A percentile compares a stretch with the other conserved stretches of the same genome.
These are phyloP conservation scores for Zhuqinia jingwanae DNA, from an alignment of 2,888 invertebrate genomes.

Conservation along the genomic window DNA sequence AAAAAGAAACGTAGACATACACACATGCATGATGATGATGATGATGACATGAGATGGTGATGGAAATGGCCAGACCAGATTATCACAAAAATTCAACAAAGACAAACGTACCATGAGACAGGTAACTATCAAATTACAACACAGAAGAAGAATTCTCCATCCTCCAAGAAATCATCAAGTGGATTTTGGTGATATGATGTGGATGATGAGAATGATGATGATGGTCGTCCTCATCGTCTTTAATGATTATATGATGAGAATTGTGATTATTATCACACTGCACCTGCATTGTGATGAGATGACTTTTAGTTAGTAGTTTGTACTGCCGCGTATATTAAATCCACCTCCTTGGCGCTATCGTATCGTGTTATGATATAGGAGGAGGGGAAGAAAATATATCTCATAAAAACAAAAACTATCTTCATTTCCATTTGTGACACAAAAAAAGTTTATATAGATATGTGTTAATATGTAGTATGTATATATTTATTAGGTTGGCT, in stretches of 20 bases:
- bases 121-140: constrained; percentile 55
- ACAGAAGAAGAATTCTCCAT: neutral
- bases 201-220: constrained; percentile 16
- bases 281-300: neutral
- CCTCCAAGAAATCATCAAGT: neutral
- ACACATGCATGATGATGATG: neutral
- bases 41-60: constrained; percentile 16
- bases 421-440: constrained; percentile 29
- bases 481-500: neutral
- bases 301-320: neutral
- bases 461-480: no score
- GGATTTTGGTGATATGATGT: neutral
- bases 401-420: constrained; percentile 14
- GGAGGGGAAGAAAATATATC: constrained; percentile 27
- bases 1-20: neutral
- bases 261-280: neutral
- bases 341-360: neutral
- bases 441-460: neutral
- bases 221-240: neutral
- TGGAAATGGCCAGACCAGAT: neutral
- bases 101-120: neutral
- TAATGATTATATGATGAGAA: constrained; percentile 4
- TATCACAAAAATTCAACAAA: no score
- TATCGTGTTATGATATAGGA: neutral
- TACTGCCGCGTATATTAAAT: constrained; percentile 44